Conservation (phyloP, 2,113 vertebrate species). For the Dipodomys spectabilis region DNA sequence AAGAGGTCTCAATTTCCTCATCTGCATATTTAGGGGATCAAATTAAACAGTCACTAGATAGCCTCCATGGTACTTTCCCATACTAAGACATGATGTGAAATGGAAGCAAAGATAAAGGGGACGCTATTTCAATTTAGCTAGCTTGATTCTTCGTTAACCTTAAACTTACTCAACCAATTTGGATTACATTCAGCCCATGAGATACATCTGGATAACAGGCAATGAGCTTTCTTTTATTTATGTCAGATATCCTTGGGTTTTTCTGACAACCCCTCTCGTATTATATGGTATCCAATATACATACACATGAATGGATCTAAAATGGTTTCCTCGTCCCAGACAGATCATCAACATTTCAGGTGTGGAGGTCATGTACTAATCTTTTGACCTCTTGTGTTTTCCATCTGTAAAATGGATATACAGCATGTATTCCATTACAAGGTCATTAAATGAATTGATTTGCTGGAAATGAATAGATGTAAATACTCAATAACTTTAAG, state of each 20-base stretch:
- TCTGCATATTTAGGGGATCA: slow-evolving; percentile 9
- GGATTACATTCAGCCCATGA: background rate
- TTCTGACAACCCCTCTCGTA: background rate
- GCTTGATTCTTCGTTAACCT: background rate
- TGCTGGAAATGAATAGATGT: background rate
- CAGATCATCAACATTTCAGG: background rate
- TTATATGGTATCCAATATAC: background rate
- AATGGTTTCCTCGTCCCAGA: background rate
- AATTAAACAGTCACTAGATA: background rate
- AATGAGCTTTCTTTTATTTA: background rate
- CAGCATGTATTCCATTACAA: slow-evolving; percentile 26
- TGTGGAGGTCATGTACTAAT: background rate
- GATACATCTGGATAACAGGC: background rate
- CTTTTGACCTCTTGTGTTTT: slow-evolving; percentile 17
- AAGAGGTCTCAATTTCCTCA: background rate
- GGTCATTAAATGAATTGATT: slow-evolving; percentile 7
- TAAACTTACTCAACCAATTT: slow-evolving; percentile 17
- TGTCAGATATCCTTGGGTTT: background rate
- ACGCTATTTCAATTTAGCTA: slow-evolving; percentile 16
- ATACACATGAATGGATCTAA: background rate
- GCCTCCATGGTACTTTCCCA: background rate
- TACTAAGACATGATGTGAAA: background rate
- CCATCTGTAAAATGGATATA: slow-evolving; percentile 40
- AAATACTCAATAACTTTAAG: slow-evolving; percentile 11
- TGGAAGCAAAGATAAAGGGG: background rate